A percentile compares a stretch with the other conserved stretches of the same genome.
phyloP scores from a whole-genome alignment of 2,113 vertebrate species.

The Colius striatus region DNA sequence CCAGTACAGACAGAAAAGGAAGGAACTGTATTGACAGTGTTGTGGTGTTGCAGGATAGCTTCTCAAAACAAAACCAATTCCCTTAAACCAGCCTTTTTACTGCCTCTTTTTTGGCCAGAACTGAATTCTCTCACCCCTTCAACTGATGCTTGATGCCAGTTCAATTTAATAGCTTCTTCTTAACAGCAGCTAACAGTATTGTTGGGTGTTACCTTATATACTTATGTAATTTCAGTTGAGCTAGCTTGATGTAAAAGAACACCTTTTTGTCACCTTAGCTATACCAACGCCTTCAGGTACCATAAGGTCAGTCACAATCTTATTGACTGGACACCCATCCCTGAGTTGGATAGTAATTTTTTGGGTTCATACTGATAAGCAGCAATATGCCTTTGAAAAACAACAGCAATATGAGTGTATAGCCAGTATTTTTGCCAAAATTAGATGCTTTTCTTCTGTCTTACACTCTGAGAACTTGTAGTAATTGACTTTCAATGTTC shows the following conservation, averaged over 20 bases:
- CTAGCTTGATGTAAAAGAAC: slow-evolving; percentile 45
- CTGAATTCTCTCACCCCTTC: background rate
- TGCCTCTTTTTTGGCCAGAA: background rate
- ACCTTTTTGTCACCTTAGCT: slow-evolving; percentile 45
- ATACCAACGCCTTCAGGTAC: background rate
- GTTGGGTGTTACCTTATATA: slow-evolving; percentile 52
- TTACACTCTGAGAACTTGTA: background rate
- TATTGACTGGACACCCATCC: background rate
- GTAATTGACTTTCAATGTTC: background rate
- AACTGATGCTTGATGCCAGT: background rate
- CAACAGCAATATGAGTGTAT: background rate
- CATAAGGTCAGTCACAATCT: background rate
- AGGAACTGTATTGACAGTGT: background rate
- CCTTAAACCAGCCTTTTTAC: background rate
- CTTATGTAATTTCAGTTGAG: slow-evolving; percentile 66
- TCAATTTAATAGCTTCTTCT: background rate
- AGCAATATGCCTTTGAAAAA: background rate
- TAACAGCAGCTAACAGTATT: background rate
- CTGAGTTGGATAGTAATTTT: background rate
- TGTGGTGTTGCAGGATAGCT: background rate
- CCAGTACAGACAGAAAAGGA: background rate
- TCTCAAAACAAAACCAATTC: background rate
- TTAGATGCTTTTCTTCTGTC: background rate
- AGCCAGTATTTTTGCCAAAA: background rate
- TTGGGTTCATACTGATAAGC: background rate